Conservation (phyloP, 2,888 invertebrate species). For the Rhorus exstirpatorius region DNA sequence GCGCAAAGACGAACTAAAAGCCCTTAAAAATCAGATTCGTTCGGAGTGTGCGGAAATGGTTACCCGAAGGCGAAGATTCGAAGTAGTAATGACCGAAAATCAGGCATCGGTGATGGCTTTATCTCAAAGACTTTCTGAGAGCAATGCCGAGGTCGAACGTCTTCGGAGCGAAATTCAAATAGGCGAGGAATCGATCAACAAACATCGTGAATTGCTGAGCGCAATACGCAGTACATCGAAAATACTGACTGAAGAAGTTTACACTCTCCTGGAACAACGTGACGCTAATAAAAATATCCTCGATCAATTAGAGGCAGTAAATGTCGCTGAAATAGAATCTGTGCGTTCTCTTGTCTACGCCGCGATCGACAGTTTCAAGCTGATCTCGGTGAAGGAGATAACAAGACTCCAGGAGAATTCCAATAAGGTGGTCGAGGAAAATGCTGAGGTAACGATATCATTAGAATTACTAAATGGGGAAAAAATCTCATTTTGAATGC, state of each 20-base stretch:
- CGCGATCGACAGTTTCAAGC: slow-evolving; percentile 79
- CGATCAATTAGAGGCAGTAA: slow-evolving; percentile 79
- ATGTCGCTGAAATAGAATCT: slow-evolving; percentile 78
- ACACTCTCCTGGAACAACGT: slow-evolving; percentile 77
- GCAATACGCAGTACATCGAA: slow-evolving; percentile 80
- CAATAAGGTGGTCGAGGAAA: slow-evolving; percentile 74
- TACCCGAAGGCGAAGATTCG: slow-evolving; percentile 79
- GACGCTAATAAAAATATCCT: slow-evolving; percentile 78
- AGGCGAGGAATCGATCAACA: slow-evolving; percentile 77
- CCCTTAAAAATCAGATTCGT: slow-evolving; percentile 83
- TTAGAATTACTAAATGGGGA: neutral
- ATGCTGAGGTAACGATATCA: slow-evolving; percentile 75
- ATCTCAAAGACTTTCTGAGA: slow-evolving; percentile 79
- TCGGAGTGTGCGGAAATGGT: slow-evolving; percentile 84
- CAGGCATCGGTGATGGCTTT: slow-evolving; percentile 82
- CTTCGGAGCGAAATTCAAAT: slow-evolving; percentile 79
- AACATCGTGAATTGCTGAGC: slow-evolving; percentile 79
- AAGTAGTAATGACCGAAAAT: slow-evolving; percentile 83
- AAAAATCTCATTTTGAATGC: no score
- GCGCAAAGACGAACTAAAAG: slow-evolving; percentile 81
- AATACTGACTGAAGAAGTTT: slow-evolving; percentile 79
- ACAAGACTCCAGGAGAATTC: slow-evolving; percentile 75
- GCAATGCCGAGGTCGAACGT: slow-evolving; percentile 82
- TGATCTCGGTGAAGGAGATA: slow-evolving; percentile 76
- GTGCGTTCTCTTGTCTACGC: slow-evolving; percentile 77